Conservation (phyloP, 2,888 invertebrate genomes). For the Tiliacea aurago region DNA sequence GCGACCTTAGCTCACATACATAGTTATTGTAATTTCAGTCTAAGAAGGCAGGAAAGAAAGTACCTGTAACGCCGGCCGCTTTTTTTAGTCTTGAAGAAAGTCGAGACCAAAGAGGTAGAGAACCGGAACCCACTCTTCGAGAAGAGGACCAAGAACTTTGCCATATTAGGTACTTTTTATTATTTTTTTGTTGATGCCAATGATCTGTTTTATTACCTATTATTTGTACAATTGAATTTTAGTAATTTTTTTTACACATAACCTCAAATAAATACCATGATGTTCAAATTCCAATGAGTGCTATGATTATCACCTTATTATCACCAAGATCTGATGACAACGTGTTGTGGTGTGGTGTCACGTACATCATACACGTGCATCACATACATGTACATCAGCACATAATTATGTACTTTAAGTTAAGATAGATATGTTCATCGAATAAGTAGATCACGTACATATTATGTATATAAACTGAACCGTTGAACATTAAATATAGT, state of each 20-base stretch:
- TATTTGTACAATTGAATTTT: not conserved
- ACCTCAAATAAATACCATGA: constrained; percentile 83
- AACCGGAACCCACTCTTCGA: constrained; percentile 93
- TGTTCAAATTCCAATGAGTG: constrained; percentile 76
- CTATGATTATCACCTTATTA: constrained; percentile 79
- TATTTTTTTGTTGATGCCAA: not conserved
- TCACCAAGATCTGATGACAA: constrained; percentile 82
- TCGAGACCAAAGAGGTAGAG: constrained; percentile 97
- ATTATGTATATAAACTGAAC: too few relatives aligned
- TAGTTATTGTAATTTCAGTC: constrained; percentile 91
- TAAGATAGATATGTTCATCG: too few relatives aligned
- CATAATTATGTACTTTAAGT: too few relatives aligned
- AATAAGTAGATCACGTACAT: too few relatives aligned
- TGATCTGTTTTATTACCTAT: not conserved
- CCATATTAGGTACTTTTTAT: constrained; percentile 93
- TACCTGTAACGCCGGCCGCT: constrained; percentile 98
- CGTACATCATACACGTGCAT: too few relatives aligned
- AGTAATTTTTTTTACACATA: constrained; percentile 64
- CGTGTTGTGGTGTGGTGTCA: too few relatives aligned
- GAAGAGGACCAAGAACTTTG: constrained; percentile 89
- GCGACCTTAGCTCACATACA: constrained; percentile 15
- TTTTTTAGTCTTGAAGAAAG: constrained; percentile 98
- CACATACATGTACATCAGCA: too few relatives aligned
- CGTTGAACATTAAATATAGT: too few relatives aligned
- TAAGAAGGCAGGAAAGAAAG: constrained; percentile 95